phyloP scores from a whole-genome alignment of 1,140 invertebrate genomes.

The Cotesia chilonis region DNA sequence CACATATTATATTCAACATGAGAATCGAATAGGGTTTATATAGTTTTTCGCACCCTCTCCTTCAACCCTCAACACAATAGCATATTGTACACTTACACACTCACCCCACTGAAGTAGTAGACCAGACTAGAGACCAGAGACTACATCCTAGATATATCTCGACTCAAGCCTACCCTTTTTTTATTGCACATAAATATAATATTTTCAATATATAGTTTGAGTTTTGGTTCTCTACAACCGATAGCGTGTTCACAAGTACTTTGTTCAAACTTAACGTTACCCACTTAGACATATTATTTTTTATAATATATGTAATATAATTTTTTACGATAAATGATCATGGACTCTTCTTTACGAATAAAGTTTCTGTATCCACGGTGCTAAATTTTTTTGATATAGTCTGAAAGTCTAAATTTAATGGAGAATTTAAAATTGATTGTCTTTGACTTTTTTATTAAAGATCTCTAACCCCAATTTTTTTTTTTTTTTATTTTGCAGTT shows the following conservation, averaged over 20 bases:
- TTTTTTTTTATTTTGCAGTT: slow-evolving; percentile 23
- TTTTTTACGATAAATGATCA: too few species aligned
- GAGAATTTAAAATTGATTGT: too few species aligned
- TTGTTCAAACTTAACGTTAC: slow-evolving; percentile 23
- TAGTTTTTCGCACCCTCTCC: slow-evolving; percentile 58
- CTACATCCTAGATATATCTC: not conserved
- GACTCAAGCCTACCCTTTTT: not conserved
- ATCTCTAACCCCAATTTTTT: not conserved
- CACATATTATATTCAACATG: slow-evolving; percentile 12
- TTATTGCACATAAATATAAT: not conserved
- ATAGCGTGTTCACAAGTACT: slow-evolving; percentile 15
- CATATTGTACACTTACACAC: slow-evolving; percentile 49
- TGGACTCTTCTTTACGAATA: too few species aligned
- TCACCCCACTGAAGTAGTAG: slow-evolving; percentile 1
- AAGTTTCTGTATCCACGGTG: too few species aligned
- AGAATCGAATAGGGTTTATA: slow-evolving; percentile 59
- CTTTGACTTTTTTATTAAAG: not conserved
- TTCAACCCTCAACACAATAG: slow-evolving; percentile 42
- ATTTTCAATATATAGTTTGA: not conserved
- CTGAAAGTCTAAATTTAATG: too few species aligned
- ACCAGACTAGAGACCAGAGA: too few species aligned
- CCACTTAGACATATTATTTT: slow-evolving; percentile 2
- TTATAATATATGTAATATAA: not conserved
- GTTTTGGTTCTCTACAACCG: not conserved
- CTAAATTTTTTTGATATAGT: too few species aligned